phyloP scores from a whole-genome alignment of 2,797 vertebrate species.

The Lepus oiostolus region DNA sequence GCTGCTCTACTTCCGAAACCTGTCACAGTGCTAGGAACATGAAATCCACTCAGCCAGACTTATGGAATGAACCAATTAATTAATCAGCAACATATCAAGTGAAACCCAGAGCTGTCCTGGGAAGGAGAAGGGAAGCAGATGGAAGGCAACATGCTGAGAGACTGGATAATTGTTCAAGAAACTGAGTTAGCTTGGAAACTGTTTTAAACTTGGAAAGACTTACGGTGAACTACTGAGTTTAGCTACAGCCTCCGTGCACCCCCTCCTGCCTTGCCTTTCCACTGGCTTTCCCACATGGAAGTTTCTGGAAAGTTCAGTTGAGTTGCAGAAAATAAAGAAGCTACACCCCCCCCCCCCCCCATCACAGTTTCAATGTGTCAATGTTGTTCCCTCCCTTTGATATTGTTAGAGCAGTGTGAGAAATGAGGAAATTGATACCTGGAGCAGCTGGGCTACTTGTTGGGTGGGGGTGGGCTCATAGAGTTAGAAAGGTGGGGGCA shows the following conservation, averaged over 20 bases:
- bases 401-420: background rate
- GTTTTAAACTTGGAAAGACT: constrained; percentile 21
- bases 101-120: background rate
- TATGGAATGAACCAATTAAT: background rate
- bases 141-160: background rate
- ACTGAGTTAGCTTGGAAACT: background rate
- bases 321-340: background rate
- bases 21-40: background rate
- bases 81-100: background rate
- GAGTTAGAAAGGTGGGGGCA: background rate
- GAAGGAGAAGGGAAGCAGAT: background rate
- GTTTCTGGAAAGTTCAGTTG: background rate
- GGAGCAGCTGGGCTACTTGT: background rate
- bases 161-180: background rate
- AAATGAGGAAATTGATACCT: background rate
- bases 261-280: too few species aligned
- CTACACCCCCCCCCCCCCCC: too few species aligned
- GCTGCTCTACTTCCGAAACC: background rate
- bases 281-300: too few species aligned
- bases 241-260: background rate
- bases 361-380: background rate
- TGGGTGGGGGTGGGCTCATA: background rate
- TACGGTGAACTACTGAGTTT: background rate
- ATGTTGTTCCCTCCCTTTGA: background rate
- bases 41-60: background rate